These are phyloP conservation scores for Myotis yumanensis DNA, from an alignment of 2,113 vertebrate species.

Conservation along the genomic window DNA sequence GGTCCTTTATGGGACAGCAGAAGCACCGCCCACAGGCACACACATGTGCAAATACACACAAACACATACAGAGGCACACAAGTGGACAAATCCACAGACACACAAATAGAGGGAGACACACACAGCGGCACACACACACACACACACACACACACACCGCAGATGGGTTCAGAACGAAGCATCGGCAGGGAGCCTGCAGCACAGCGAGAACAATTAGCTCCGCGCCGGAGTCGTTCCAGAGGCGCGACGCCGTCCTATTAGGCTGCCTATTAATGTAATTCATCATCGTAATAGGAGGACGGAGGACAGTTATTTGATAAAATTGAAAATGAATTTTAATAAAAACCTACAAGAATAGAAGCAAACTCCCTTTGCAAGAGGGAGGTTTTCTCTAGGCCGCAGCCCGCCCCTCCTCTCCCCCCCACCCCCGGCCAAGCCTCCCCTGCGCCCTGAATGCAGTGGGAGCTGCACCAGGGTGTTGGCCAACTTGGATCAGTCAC, in stretches of 20 bases:
- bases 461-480: accelerated
- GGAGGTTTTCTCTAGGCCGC: neutral
- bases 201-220: accelerated
- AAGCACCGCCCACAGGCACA: neutral
- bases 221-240: too few species aligned
- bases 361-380: neutral
- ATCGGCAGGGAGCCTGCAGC: accelerated
- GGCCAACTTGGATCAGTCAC: accelerated
- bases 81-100: too few species aligned
- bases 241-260: accelerated
- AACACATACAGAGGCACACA: neutral
- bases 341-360: neutral
- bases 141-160: accelerated
- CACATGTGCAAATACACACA: too few species aligned
- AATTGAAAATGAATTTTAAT: neutral
- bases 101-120: too few species aligned
- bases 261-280: neutral
- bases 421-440: too few species aligned
- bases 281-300: neutral
- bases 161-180: accelerated
- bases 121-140: too few species aligned
- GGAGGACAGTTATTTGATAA: neutral
- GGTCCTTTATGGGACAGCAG: neutral
- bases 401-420: accelerated
- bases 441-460: too few species aligned